phyloP scores from a whole-genome alignment of 2,113 vertebrate species.

The Tragelaphus imberbis region DNA sequence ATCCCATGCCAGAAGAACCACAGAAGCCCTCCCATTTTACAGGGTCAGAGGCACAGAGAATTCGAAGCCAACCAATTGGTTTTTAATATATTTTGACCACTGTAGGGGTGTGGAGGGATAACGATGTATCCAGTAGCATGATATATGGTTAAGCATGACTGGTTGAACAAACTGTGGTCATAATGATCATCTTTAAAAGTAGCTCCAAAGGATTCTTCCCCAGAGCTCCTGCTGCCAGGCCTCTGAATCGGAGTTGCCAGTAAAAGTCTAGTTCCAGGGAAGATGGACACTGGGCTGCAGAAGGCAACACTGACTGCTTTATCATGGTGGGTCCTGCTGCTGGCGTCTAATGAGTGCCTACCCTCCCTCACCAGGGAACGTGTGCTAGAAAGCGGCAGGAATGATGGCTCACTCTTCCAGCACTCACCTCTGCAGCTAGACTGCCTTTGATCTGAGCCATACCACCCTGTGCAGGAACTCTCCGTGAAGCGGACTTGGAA shows the following conservation, averaged over 20 bases:
- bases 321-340: neutral
- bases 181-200: neutral
- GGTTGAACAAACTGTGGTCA: neutral
- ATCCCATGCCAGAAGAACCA: conserved; percentile 12
- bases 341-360: neutral
- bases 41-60: neutral
- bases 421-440: neutral
- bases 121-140: neutral
- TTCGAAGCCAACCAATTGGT: neutral
- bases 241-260: neutral
- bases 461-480: neutral
- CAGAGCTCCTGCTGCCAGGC: neutral
- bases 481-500: neutral
- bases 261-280: neutral
- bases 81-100: neutral
- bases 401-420: neutral
- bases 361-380: neutral
- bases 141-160: neutral
- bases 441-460: neutral
- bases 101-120: neutral
- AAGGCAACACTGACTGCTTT: neutral
- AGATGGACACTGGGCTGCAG: neutral
- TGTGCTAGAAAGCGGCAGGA: neutral
- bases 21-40: neutral
- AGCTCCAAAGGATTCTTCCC: neutral